Percentiles rank a stretch among this genome's conserved stretches.
These are phyloP conservation scores for Malurus cyaneus DNA, from an alignment of 2,113 vertebrate genomes.

Conservation along the genomic window DNA sequence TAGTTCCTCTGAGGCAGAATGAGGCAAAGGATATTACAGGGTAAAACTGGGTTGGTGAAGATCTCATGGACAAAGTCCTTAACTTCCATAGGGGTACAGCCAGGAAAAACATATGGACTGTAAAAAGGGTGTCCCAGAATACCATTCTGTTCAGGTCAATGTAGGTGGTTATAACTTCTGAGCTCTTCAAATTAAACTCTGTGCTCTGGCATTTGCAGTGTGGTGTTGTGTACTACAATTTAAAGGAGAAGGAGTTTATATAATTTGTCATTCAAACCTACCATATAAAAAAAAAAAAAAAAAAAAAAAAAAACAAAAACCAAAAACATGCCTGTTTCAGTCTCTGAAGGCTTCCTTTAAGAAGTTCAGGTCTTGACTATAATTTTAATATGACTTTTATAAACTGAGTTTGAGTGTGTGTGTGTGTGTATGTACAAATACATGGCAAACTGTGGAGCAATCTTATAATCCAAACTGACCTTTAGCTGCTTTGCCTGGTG, in stretches of 20 bases:
- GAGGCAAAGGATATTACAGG: not conserved
- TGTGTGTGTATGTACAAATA: not conserved
- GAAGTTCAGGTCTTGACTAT: not conserved
- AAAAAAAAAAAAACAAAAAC: too few relatives aligned
- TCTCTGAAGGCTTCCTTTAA: not conserved
- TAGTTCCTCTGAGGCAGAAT: not conserved
- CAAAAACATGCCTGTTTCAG: rapidly evolving
- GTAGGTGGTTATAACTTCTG: not conserved
- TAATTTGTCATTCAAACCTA: not conserved
- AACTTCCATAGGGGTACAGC: not conserved
- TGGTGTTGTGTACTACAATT: not conserved
- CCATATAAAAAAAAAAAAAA: not conserved
- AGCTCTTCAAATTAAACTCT: not conserved
- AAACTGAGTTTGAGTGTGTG: not conserved
- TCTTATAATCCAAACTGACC: not conserved
- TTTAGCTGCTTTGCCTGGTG: not conserved
- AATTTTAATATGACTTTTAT: not conserved
- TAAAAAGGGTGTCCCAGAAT: not conserved
- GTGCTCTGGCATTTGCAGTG: not conserved
- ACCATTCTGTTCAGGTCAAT: not conserved
- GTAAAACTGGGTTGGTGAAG: not conserved
- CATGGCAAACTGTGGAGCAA: not conserved
- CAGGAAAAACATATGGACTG: not conserved
- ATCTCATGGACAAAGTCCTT: not conserved
- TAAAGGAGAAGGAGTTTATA: not conserved